Percentiles rank a stretch among this genome's conserved stretches.
Conservation (phyloP, 2,113 vertebrate species). For the Poeciliopsis retropinna region DNA sequence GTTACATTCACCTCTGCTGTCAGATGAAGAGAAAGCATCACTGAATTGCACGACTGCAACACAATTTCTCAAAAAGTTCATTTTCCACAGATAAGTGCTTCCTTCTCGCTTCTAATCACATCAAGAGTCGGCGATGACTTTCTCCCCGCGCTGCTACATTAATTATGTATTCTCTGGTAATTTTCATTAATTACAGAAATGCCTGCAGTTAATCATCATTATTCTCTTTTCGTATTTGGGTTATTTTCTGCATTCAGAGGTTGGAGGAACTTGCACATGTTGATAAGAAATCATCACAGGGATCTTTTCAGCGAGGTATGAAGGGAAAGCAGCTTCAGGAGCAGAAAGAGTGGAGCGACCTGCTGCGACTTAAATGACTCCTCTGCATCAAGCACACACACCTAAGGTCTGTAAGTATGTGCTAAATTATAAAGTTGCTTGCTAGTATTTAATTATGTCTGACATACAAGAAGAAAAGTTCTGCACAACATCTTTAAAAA, state of each 20-base stretch:
- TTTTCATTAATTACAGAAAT: constrained; percentile 70
- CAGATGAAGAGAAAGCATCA: constrained; percentile 8
- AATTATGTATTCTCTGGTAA: constrained; percentile 67
- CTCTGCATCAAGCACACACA: constrained; percentile 20
- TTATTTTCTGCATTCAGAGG: constrained; percentile 64
- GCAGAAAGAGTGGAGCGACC: constrained; percentile 4
- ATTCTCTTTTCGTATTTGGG: constrained; percentile 59
- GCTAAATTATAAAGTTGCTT: constrained; percentile 24
- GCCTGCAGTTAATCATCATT: constrained; percentile 71
- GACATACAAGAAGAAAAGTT: neutral
- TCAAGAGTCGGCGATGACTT: constrained; percentile 54
- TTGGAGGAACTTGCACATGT: constrained; percentile 48
- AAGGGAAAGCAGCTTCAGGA: constrained; percentile 42
- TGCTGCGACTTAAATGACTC: constrained; percentile 46
- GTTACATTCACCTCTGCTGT: constrained; percentile 7
- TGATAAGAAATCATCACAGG: constrained; percentile 47
- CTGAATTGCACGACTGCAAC: constrained; percentile 20
- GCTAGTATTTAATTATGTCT: constrained; percentile 9
- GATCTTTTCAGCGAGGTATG: constrained; percentile 26
- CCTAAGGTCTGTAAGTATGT: constrained; percentile 1
- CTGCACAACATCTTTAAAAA: neutral
- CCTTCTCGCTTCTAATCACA: constrained; percentile 46
- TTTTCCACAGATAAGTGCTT: constrained; percentile 44
- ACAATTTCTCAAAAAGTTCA: constrained; percentile 38
- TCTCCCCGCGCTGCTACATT: constrained; percentile 55